Conservation (phyloP, 1,140 invertebrate species). For the Bombus picipes region DNA sequence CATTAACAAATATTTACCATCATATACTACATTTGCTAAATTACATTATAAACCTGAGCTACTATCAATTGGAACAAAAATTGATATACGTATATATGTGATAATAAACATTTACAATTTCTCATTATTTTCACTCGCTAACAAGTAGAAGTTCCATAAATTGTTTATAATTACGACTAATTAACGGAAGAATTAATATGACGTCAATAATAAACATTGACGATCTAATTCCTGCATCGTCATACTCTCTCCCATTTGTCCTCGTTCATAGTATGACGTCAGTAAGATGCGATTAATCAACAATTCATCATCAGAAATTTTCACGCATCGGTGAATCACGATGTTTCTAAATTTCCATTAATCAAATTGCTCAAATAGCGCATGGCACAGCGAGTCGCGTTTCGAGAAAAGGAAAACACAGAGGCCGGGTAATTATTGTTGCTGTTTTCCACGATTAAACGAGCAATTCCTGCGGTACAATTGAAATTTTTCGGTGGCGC, state of each 20-base stretch:
- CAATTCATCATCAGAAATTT: background rate
- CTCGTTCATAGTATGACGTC: background rate
- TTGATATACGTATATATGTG: no score
- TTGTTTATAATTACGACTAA: background rate
- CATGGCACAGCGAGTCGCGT: no score
- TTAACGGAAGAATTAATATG: background rate
- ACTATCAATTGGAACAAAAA: no score
- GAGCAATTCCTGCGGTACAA: background rate
- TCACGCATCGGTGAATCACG: background rate
- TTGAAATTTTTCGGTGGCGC: conserved; percentile 38
- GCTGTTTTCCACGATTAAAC: conserved; percentile 10
- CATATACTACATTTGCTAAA: no score
- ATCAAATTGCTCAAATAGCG: background rate
- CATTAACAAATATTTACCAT: no score
- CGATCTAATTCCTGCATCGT: background rate
- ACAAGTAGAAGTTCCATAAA: background rate
- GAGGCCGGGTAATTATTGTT: background rate
- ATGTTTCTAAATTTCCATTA: background rate
- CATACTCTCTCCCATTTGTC: background rate
- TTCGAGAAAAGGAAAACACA: background rate
- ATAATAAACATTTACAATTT: background rate
- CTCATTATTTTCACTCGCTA: background rate
- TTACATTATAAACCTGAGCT: no score
- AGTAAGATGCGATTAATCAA: background rate
- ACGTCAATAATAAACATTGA: background rate